Evolutionary conservation across 2,113 vertebrate species (phyloP).

Genomic region (Perca flavescens): DNA sequence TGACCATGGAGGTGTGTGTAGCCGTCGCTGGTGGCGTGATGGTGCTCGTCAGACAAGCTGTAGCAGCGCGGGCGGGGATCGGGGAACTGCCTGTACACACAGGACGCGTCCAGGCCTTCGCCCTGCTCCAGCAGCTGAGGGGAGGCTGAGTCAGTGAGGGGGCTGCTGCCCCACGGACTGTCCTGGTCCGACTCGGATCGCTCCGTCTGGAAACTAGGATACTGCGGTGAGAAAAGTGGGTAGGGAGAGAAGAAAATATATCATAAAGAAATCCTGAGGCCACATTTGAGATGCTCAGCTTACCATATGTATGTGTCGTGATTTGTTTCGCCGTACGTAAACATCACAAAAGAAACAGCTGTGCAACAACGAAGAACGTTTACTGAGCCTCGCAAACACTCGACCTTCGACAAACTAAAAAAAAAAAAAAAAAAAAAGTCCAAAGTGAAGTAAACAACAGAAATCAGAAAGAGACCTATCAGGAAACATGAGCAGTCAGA

Average conservation of each 20-base stretch:
- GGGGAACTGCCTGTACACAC: slow-evolving; percentile 89
- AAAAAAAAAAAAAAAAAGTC: too few species aligned
- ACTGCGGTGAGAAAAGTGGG: slow-evolving; percentile 80
- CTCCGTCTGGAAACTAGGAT: slow-evolving; percentile 92
- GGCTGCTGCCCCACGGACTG: slow-evolving; percentile 95
- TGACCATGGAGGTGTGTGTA: slow-evolving; percentile 83
- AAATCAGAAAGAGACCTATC: background rate
- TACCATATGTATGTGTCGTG: too few species aligned
- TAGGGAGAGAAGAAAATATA: background rate
- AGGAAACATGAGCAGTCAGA: background rate
- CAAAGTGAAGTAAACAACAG: too few species aligned
- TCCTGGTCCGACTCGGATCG: slow-evolving; percentile 95
- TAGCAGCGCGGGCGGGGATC: slow-evolving; percentile 90
- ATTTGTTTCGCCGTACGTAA: background rate
- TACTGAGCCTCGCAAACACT: background rate
- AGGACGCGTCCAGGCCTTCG: slow-evolving; percentile 89
- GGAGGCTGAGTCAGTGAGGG: slow-evolving; percentile 90
- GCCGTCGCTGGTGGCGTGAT: slow-evolving; percentile 81
- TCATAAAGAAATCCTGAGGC: background rate
- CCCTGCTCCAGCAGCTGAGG: slow-evolving; percentile 91
- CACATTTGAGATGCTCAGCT: background rate
- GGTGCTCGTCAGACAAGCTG: slow-evolving; percentile 84
- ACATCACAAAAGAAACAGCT: background rate
- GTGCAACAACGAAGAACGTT: background rate
- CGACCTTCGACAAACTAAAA: too few species aligned